These are phyloP conservation scores for Picus viridis DNA, from an alignment of 2,797 vertebrate genomes.

Conservation along the genomic window DNA sequence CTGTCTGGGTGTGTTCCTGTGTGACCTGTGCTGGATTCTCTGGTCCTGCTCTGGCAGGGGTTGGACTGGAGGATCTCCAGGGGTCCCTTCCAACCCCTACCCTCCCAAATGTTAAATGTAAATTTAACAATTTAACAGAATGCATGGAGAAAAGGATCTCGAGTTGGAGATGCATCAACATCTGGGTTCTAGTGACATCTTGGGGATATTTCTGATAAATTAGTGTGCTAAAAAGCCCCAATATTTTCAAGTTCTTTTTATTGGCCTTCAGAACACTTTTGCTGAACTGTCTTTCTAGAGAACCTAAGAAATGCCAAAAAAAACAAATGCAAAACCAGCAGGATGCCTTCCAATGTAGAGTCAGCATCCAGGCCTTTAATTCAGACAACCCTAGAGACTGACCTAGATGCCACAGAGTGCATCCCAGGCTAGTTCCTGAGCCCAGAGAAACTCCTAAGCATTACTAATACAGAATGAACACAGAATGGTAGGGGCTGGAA, in stretches of 20 bases:
- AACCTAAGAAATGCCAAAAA: conserved; percentile 39
- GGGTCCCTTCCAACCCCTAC: too few relatives aligned
- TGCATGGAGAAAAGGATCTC: neutral
- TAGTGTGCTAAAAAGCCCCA: neutral
- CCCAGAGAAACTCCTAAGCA: neutral
- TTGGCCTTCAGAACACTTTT: neutral
- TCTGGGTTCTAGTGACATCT: neutral
- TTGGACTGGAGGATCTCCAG: too few relatives aligned
- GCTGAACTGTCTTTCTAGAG: conserved; percentile 29
- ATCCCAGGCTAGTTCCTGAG: neutral
- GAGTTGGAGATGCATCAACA: neutral
- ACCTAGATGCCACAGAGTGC: neutral
- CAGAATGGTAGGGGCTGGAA: neutral
- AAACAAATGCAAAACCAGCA: conserved; percentile 9
- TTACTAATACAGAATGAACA: accelerated
- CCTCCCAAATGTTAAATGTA: neutral
- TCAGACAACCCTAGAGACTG: neutral
- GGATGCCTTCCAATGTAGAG: neutral
- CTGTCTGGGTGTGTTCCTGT: too few relatives aligned
- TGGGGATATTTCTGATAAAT: neutral
- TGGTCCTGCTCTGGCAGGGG: too few relatives aligned
- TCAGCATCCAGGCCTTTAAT: neutral
- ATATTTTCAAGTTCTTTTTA: neutral
- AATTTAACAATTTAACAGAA: neutral
- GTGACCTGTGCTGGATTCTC: too few relatives aligned